Evolutionary conservation across 2,888 invertebrate genomes (phyloP), one percentile per base, ranked within the genome.

Genomic region (Pardosa pseudoannulata): DNA sequence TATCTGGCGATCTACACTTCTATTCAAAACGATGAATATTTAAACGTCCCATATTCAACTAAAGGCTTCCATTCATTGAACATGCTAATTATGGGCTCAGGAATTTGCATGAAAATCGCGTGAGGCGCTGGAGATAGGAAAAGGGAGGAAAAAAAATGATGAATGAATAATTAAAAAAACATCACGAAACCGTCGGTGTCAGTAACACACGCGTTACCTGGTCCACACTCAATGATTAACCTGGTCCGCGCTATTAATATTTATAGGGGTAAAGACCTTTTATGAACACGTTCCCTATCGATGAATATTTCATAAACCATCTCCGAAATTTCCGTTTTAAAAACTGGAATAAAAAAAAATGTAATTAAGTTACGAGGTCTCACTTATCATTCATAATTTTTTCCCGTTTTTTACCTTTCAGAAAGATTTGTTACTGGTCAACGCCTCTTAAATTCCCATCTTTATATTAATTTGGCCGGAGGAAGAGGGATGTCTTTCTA

Each of bases 291-390:
- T 56, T 23, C 23, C 23, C 56, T 23, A 23, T 23, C 56, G 23
- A 56, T 56, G 56, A 56, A 56, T 56, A 56, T 56, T 56, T 56
- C 56, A 56, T 56, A 56, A 56, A 56, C 56, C 56, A 56, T 23
- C 3, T 23, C 56, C 7, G 56, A 11, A 56, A 56, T 56, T 56
- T 56, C 56, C 56, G 56, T 46, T 56, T 56, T 56, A 56, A 56
- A 46, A 56, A 56, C 7, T 23, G 23, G 56, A 56, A 56, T 19
- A 23, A n/a, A 46, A 46, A 23, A 56, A 56, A 46, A 46, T 16
- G 46, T 46, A 46, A 46, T 46, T 46, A 46, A 46, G 46, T 46
- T 46, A 46, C n/a, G 46, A 46, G n/a, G n/a, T 13, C n/a, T 46
- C 46, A 9, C 11, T 46, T n/a, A 46, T 46, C 46, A 46, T 16